phyloP scores from a whole-genome alignment of 2,797 vertebrate genomes.

The Ctenochaetus hawaiiensis region DNA sequence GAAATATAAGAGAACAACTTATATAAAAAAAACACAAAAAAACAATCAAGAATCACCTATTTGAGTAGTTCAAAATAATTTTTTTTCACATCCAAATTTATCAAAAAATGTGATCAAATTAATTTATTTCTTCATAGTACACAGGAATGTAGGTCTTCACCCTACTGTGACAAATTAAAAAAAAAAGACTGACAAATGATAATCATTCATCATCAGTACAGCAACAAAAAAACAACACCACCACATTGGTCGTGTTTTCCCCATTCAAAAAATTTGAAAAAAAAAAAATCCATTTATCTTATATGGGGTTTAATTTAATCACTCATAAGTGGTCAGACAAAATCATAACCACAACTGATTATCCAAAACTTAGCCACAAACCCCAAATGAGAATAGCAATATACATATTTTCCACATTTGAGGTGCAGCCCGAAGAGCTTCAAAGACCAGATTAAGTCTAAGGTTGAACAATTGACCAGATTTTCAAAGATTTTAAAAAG shows the following conservation, averaged over 20 bases:
- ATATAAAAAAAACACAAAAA: not conserved
- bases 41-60: conserved; percentile 17
- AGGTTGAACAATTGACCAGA: conserved; percentile 11
- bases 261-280: conserved; percentile 22
- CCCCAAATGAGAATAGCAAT: conserved; percentile 30
- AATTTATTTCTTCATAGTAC: conserved; percentile 1
- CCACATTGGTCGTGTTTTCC: conserved; percentile 3
- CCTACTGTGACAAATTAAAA: not conserved
- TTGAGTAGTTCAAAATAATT: conserved; percentile 20
- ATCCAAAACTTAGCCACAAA: conserved; percentile 10
- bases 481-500: conserved; percentile 4
- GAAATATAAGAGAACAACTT: not conserved
- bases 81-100: not conserved
- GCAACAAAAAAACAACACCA: conserved; percentile 6
- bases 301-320: conserved; percentile 25
- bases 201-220: not conserved
- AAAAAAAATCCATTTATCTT: conserved; percentile 3
- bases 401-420: conserved; percentile 17
- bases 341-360: conserved; percentile 13
- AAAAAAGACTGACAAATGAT: not conserved
- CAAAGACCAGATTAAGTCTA: not conserved
- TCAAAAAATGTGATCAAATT: conserved; percentile 1
- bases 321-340: conserved; percentile 52
- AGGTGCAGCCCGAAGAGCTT: conserved; percentile 14
- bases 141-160: not conserved